Evolutionary conservation across 2,888 invertebrate genomes (phyloP), one percentile per base, ranked within the genome.

Genomic region (Scaptomyza parva): DNA sequence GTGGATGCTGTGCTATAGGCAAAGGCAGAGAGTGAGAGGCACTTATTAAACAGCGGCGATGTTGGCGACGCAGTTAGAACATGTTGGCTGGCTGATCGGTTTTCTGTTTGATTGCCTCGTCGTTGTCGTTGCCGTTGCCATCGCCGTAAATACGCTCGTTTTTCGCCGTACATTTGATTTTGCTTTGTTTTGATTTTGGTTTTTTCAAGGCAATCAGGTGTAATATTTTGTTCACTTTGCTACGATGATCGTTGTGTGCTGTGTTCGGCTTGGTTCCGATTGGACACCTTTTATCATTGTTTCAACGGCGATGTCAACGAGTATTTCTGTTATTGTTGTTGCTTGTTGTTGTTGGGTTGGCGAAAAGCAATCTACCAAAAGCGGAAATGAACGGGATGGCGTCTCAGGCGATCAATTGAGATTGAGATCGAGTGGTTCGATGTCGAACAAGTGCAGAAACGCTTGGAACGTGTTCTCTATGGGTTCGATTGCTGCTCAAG

Each of bases 131-230:
- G 44, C 37, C 22, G 20, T 48, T 30, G 60, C 44, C 44, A 37
- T 80, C 77, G 74, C 76, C 78, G 78, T 73, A 62, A 72, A 64
- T 40, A 64, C 37, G 40, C 59, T 45, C 45, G 41, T 39, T 71
- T 68, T 78, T 78, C 68, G 76, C 69, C 60, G 75, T 62, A 64
- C 53, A 71, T 78, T 76, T 79, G 84, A 61, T 72, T 81, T 66
- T 61, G 67, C 76, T 74, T 84, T 80, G 82, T 83, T 86, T 78
- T 78, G 70, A 64, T 78, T 77, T 80, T 41, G 67, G 64, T 60
- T 78, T 84, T 84, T 87, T 84, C 84, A 84, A 84, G 84, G 84
- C 86, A 86, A 84, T 84, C 86, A 84, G 88, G 84, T 84, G 84
- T 73, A 82, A 86, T 72, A 79, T 71, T 66, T 71, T 77, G 67